These are phyloP conservation scores for Podarcis siculus DNA, from an alignment of 2,797 vertebrate species.

Conservation along the genomic window DNA sequence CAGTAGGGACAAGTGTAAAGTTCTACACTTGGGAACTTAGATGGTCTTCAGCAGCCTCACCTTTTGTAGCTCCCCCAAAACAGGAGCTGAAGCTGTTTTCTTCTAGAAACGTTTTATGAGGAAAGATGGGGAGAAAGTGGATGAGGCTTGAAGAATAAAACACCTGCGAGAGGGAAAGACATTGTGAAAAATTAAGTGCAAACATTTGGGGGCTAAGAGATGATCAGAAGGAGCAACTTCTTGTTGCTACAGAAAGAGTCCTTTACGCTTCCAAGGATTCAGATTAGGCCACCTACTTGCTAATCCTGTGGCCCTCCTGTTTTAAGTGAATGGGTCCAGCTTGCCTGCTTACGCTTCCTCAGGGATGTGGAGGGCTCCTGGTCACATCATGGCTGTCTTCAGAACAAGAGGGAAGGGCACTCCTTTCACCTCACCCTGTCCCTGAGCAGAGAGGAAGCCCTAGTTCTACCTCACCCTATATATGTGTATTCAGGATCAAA, in stretches of 20 bases:
- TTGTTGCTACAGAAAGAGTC: background rate
- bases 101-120: background rate
- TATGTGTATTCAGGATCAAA: background rate
- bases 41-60: too few relatives aligned
- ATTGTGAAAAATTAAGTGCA: background rate
- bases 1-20: too few relatives aligned
- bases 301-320: slow-evolving; percentile 35
- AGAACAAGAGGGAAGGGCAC: background rate
- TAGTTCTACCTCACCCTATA: background rate
- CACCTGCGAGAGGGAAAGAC: background rate
- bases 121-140: background rate
- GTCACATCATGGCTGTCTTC: background rate
- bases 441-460: background rate
- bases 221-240: background rate
- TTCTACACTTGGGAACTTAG: too few relatives aligned
- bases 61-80: background rate
- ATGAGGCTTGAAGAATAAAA: background rate
- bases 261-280: slow-evolving; percentile 31
- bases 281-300: slow-evolving; percentile 23
- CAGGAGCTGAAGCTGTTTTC: background rate
- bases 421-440: background rate
- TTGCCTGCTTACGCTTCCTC: slow-evolving; percentile 9
- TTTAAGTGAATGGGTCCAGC: slow-evolving; percentile 21
- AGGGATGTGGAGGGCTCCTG: slow-evolving; percentile 17
- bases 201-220: background rate